Conservation (phyloP, 2,888 invertebrate genomes). For the Hypsopygia costalis region DNA sequence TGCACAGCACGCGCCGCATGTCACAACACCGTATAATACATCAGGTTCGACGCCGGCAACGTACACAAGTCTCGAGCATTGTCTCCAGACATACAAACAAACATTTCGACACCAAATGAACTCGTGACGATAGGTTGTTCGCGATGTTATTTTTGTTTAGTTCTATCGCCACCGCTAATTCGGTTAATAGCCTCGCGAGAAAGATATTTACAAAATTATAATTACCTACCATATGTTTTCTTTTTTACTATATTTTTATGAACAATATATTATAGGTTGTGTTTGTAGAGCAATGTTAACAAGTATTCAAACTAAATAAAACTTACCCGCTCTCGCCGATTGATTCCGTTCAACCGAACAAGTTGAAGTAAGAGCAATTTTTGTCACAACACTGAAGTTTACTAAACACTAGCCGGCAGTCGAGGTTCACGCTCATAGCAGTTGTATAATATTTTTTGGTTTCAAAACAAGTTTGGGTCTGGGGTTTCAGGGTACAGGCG, state of each 20-base stretch:
- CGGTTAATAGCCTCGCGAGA: slow-evolving; percentile 19
- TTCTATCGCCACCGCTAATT: slow-evolving; percentile 19
- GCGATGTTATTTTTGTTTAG: slow-evolving; percentile 26
- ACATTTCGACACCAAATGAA: slow-evolving; percentile 20
- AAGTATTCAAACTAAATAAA: neutral
- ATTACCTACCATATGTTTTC: no score
- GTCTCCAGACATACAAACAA: slow-evolving; percentile 22
- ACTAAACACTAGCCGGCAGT: slow-evolving; percentile 50
- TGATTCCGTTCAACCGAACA: slow-evolving; percentile 35
- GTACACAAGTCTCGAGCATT: neutral
- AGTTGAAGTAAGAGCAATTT: slow-evolving; percentile 43
- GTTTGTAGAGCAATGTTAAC: no score
- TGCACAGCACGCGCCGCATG: slow-evolving; percentile 14
- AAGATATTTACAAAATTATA: no score
- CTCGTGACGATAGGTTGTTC: slow-evolving; percentile 12
- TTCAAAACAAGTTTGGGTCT: slow-evolving; percentile 35
- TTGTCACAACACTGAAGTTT: slow-evolving; percentile 57
- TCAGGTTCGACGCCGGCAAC: slow-evolving; percentile 5
- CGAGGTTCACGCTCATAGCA: slow-evolving; percentile 49
- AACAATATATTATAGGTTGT: no score
- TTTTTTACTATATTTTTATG: no score
- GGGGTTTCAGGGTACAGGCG: slow-evolving; percentile 24
- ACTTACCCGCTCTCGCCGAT: slow-evolving; percentile 16
- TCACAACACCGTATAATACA: neutral
- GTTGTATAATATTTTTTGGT: slow-evolving; percentile 49